phyloP scores from a whole-genome alignment of 2,888 invertebrate genomes.

The Drosophila suboccidentalis region DNA sequence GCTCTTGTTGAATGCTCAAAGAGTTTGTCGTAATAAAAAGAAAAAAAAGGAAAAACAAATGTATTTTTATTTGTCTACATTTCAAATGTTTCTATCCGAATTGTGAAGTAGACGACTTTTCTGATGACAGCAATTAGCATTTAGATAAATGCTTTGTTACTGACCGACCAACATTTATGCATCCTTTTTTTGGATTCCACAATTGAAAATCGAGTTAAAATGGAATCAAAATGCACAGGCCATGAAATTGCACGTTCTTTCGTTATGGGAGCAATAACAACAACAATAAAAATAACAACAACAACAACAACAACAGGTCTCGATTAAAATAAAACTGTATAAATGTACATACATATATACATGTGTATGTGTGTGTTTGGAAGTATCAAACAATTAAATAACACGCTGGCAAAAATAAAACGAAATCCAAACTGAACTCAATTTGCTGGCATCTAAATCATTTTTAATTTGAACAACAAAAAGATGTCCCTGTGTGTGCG shows the following conservation, averaged over 20 bases:
- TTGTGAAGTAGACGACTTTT: slow-evolving; percentile 21
- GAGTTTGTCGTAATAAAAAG: background rate
- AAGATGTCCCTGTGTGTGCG: background rate
- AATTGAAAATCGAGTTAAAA: slow-evolving; percentile 32
- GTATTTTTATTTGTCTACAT: slow-evolving; percentile 14
- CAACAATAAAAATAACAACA: slow-evolving; percentile 28
- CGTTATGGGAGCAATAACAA: slow-evolving; percentile 12
- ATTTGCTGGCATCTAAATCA: slow-evolving; percentile 79
- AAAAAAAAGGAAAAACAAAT: background rate
- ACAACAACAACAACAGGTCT: slow-evolving; percentile 53
- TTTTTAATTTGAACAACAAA: slow-evolving; percentile 79
- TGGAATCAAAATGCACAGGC: slow-evolving; percentile 44
- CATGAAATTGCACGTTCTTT: slow-evolving; percentile 57
- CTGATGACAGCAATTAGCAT: slow-evolving; percentile 68
- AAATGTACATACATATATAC: background rate
- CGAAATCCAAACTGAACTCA: slow-evolving; percentile 70
- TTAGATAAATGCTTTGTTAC: slow-evolving; percentile 54
- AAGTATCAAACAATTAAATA: slow-evolving; percentile 77
- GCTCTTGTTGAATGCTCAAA: slow-evolving; percentile 25
- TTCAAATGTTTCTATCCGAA: slow-evolving; percentile 1
- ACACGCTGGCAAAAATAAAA: slow-evolving; percentile 59
- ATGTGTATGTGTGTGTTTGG: slow-evolving; percentile 14
- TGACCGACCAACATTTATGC: slow-evolving; percentile 25
- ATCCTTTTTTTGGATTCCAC: slow-evolving; percentile 7
- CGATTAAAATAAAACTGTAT: slow-evolving; percentile 63